Conservation (phyloP, 2,113 vertebrate genomes). For the Trochalopteron elliotii region DNA sequence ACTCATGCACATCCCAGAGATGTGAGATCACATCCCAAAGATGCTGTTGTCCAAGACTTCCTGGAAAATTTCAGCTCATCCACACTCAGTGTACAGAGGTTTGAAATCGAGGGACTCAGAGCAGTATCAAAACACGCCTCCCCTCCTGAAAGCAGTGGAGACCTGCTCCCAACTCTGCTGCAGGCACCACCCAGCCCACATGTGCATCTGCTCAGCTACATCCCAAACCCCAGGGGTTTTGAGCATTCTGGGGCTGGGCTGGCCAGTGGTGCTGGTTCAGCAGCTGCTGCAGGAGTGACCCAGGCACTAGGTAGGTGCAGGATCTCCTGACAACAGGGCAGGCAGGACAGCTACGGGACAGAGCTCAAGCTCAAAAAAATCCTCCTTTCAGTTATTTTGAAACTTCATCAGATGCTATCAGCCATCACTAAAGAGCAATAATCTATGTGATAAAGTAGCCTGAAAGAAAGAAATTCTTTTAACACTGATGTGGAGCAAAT, state of each 20-base stretch:
- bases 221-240: background rate
- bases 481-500: background rate
- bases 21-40: background rate
- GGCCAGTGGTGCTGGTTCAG: background rate
- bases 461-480: background rate
- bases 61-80: background rate
- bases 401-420: background rate
- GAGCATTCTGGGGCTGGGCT: background rate
- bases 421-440: background rate
- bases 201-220: background rate
- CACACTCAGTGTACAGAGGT: background rate
- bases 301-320: background rate
- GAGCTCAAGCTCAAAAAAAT: background rate
- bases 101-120: background rate
- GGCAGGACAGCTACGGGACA: accelerated
- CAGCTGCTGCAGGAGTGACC: background rate
- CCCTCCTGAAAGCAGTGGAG: background rate
- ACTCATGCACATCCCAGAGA: background rate
- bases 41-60: background rate
- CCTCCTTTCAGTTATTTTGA: background rate
- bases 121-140: accelerated
- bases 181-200: background rate
- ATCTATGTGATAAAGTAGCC: background rate
- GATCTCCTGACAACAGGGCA: background rate
- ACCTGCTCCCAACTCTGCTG: background rate